Percentiles rank a stretch among this genome's conserved stretches.
These are phyloP conservation scores for Enteromius mattozi DNA, from an alignment of 2,797 vertebrate genomes.

Conservation along the genomic window DNA sequence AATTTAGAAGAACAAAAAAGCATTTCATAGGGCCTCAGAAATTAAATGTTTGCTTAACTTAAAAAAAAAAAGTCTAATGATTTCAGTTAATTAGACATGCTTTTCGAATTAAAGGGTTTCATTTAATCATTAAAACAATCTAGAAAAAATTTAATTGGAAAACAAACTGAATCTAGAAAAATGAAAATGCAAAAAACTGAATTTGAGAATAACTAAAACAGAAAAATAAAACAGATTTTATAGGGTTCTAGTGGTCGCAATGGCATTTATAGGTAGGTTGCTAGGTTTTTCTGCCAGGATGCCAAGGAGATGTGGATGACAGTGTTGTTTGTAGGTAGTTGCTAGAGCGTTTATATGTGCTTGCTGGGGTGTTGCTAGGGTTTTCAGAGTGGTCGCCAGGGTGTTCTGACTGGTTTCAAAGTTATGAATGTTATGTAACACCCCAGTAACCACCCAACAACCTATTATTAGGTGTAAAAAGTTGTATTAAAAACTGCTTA, in stretches of 20 bases:
- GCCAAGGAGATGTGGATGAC: not conserved
- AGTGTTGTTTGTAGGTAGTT: not conserved
- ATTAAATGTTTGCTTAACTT: not conserved
- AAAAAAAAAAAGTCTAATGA: not conserved
- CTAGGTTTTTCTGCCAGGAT: not conserved
- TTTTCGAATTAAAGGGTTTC: not conserved
- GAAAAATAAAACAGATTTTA: not conserved
- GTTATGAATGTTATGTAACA: not conserved
- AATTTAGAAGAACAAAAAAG: not conserved
- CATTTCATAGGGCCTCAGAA: not conserved
- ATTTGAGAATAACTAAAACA: too few relatives aligned
- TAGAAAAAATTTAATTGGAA: too few relatives aligned
- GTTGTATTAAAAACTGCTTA: not conserved
- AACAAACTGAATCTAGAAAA: not conserved
- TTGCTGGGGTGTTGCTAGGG: not conserved
- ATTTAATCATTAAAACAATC: too few relatives aligned
- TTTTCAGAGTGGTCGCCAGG: not conserved
- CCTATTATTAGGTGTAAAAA: not conserved
- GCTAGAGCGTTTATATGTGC: not conserved
- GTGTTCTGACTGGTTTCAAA: not conserved
- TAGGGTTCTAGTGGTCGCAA: not conserved
- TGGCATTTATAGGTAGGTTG: too few relatives aligned
- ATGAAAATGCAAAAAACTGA: fast-evolving
- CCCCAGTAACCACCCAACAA: not conserved
- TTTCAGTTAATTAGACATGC: not conserved